Base-by-base conservation (phyloP, 2,113 vertebrate genomes). In the Dolichallabes microphthalmus region DNA sequence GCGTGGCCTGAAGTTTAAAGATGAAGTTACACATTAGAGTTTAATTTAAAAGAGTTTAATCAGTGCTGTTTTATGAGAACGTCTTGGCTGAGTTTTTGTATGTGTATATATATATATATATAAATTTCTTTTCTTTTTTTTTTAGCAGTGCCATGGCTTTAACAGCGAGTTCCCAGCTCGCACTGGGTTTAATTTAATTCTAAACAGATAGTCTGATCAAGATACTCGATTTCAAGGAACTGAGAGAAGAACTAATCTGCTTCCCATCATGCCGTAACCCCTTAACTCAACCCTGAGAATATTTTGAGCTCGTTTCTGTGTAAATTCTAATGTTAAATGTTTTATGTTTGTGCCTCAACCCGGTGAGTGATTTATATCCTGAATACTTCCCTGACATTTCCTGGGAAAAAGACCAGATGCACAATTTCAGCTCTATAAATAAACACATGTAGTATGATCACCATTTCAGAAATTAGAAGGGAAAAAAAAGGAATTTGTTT, bases 31-130 rank as follows among this genome's bases (percentile, higher is more conserved):
- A n/a, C 25, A 2, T 25, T 45, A 13, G 22, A 13, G 13, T 52
- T 8, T 52, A 13, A 25, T 25, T 74, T 32, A 50, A 22, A 22
- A 22, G 20, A 32, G 63, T 64, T 64, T 64, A 4, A 12, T 10
- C 12, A 30, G 63, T 30, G 25, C 27, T 27, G 27, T 15, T 66
- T 32, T 15, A 66, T 66, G 14, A 30, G 64, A 66, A 30, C 10
- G 15, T 69, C 17, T 73, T 12, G 32, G 14, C 32, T 45, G 32
- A 11, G 35, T 71, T 14, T 17, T 32, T 68, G 14, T 35, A 17
- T 35, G 0, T 17, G 8, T 7, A 35, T 35, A 1, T 35, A 39
- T 6, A 17, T n/a, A n/a, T n/a, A n/a, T n/a, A n/a, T n/a, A n/a
- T n/a, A n/a, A n/a, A n/a, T n/a, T n/a, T n/a, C n/a, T n/a, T n/a